These are phyloP conservation scores for Rhopalosiphum maidis DNA, from an alignment of 1,140 invertebrate genomes.

Conservation along the genomic window DNA sequence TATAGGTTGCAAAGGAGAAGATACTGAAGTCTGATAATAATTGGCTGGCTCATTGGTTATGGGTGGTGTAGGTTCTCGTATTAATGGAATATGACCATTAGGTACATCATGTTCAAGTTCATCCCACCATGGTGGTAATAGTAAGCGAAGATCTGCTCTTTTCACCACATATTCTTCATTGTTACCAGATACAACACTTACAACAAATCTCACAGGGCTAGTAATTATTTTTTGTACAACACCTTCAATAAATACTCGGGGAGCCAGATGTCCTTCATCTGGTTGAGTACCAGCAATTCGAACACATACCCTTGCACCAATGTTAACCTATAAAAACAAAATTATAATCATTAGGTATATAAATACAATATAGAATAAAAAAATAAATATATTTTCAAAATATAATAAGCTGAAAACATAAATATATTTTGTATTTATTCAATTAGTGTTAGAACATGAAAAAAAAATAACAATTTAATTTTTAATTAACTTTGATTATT, in stretches of 20 bases:
- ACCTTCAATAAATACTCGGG: conserved; percentile 83
- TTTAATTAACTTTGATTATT: too few species aligned
- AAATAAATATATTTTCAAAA: not conserved
- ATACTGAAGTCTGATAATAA: conserved; percentile 46
- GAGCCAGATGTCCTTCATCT: conserved; percentile 64
- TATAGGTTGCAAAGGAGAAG: conserved; percentile 51
- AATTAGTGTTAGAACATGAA: too few species aligned
- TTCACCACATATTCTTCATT: conserved; percentile 71
- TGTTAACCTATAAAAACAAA: conserved; percentile 61
- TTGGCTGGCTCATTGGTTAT: conserved; percentile 39
- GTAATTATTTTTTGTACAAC: conserved; percentile 74
- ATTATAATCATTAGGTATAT: not conserved
- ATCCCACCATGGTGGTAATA: conserved; percentile 94
- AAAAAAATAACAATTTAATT: too few species aligned
- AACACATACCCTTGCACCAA: conserved; percentile 73
- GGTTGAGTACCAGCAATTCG: conserved; percentile 62
- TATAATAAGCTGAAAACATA: too few species aligned
- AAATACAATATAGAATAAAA: not conserved
- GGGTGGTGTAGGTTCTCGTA: conserved; percentile 45
- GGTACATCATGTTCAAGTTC: conserved; percentile 78
- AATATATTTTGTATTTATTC: too few species aligned
- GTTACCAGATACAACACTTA: conserved; percentile 70
- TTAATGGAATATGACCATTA: conserved; percentile 57
- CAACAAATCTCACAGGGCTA: conserved; percentile 78
- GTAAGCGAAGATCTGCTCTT: conserved; percentile 85